These are phyloP conservation scores for Tyrophagus putrescentiae DNA, from an alignment of 1,140 invertebrate genomes.

Conservation along the genomic window DNA sequence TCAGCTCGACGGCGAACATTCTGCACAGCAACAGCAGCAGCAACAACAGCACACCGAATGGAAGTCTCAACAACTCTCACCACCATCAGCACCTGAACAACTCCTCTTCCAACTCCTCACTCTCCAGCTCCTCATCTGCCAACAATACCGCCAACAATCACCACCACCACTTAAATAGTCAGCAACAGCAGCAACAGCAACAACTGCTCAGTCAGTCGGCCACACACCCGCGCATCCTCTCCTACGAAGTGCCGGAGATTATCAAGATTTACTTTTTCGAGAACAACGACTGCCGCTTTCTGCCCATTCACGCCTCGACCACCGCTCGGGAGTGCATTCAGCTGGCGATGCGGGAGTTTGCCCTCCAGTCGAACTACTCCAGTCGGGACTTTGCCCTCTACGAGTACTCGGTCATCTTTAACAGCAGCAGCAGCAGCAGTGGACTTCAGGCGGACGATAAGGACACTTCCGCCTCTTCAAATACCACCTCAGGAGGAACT, in stretches of 20 bases:
- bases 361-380: background rate
- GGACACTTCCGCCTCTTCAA: background rate
- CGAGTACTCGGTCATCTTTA: slow-evolving; percentile 15
- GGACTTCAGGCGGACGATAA: background rate
- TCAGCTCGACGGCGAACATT: background rate
- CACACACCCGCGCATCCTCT: background rate
- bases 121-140: background rate
- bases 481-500: no score
- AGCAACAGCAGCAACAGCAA: background rate
- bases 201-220: background rate
- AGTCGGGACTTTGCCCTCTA: slow-evolving; percentile 16
- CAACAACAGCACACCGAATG: background rate
- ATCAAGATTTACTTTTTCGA: slow-evolving; percentile 15
- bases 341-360: slow-evolving; percentile 14
- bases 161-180: background rate
- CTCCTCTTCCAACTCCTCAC: background rate
- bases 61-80: background rate
- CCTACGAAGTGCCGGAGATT: slow-evolving; percentile 13
- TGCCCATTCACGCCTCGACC: slow-evolving; percentile 10
- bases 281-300: slow-evolving; percentile 11
- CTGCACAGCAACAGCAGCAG: background rate
- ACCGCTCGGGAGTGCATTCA: slow-evolving; percentile 20
- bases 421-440: background rate
- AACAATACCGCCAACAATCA: background rate
- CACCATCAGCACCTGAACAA: background rate